Conservation (phyloP, 2,797 vertebrate genomes). For the Myiotriccus ornatus region DNA sequence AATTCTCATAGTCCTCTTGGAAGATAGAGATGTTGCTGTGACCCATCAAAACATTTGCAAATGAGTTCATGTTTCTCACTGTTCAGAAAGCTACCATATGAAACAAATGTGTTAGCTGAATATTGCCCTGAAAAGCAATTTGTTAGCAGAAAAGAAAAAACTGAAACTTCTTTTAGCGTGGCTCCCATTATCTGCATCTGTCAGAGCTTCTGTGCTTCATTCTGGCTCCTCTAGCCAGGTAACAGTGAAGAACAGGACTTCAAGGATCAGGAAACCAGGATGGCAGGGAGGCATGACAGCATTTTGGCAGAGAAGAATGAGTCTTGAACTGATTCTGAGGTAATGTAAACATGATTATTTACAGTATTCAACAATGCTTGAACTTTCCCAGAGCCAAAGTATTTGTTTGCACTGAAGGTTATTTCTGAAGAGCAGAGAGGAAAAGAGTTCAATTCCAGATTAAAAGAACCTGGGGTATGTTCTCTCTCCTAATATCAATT, state of each 20-base stretch:
- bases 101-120: background rate
- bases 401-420: background rate
- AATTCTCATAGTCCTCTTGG: background rate
- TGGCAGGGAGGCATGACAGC: background rate
- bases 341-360: background rate
- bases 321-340: background rate
- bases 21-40: background rate
- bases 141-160: background rate
- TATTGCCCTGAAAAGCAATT: background rate
- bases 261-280: background rate
- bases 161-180: background rate
- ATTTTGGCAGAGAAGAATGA: background rate
- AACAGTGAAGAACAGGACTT: background rate
- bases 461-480: background rate
- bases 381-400: background rate
- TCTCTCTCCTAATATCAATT: background rate
- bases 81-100: background rate
- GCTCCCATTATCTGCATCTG: background rate
- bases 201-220: background rate
- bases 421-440: background rate
- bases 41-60: conserved; percentile 9
- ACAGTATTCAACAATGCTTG: background rate
- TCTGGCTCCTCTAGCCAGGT: background rate
- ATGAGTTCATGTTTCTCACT: background rate
- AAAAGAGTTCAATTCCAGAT: background rate